Base-by-base conservation (phyloP, 1,140 invertebrate genomes). In the Penaeus chinensis region DNA sequence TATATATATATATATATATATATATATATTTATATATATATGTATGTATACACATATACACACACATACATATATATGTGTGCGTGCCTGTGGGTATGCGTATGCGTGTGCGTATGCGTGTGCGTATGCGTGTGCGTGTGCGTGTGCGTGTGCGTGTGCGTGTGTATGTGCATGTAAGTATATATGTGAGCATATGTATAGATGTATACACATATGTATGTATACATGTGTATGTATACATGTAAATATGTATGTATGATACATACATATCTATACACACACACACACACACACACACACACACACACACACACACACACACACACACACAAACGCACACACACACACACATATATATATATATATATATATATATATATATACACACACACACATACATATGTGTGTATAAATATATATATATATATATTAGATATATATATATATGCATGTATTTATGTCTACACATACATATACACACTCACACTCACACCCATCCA, bases 291-390 rank as follows among this genome's bases (percentile, higher is more conserved):
- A 69, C 27, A 16, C 8, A 69, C 27, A 69, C 32, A 69, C 27
- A 69, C 27, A 69, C 27, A 69, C 27, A 69, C 10, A 69, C 10
- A 69, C 66, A 69, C 32, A 20, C 27, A 69, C 27, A 13, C 27
- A 69, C 10, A 13, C 19, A 69, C 27, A 13, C 27, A 69, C 27
- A 13, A 4, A 69, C 27, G 4, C 10, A 11, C 10, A 22, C 19
- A 69, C 19, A 22, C 19, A 69, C 8, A 69, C 8, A 13, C 27
- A 69, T 69, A 69, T 69, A 8, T 7, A 7, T 7, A 7, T 69
- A 18, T 69, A 69, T 69, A 69, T n/a, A 18, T 69, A 69, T 69
- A 69, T 69, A 69, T 69, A 69, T 69, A 69, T 69, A 69, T 69
- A n/a, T n/a, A n/a, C n/a, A n/a, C n/a, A n/a, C n/a, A n/a, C n/a